Conservation (phyloP, 2,113 vertebrate genomes). For the Trachemys scripta region DNA sequence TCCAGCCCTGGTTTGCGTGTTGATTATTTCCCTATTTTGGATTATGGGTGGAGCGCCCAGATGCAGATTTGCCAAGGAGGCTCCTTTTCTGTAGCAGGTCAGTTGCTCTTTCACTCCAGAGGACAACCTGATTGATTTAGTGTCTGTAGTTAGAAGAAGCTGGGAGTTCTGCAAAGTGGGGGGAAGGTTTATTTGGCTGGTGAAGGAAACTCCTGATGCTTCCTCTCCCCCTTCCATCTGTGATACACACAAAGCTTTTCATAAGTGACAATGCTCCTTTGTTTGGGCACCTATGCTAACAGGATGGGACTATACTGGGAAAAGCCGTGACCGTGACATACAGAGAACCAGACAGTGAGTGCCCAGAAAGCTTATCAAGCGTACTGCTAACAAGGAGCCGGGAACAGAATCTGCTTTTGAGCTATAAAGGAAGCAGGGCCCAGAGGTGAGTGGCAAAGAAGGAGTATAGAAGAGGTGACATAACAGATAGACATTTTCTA, state of each 20-base stretch:
- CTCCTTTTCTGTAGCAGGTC: not conserved
- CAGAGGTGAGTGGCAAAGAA: not conserved
- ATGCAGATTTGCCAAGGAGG: not conserved
- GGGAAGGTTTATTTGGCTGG: not conserved
- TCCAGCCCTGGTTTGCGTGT: too few species aligned
- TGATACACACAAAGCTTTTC: not conserved
- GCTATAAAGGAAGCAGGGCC: not conserved
- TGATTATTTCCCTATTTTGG: not conserved
- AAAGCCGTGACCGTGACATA: not conserved
- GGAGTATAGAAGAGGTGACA: not conserved
- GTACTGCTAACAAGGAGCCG: not conserved
- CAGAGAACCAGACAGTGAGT: not conserved
- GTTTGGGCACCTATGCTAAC: too few species aligned
- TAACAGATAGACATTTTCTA: not conserved
- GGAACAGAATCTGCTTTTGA: not conserved
- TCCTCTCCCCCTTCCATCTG: not conserved
- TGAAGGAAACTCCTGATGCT: not conserved
- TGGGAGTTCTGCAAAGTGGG: not conserved
- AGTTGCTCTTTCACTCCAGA: not conserved
- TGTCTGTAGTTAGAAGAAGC: not conserved
- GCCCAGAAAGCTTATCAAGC: not conserved
- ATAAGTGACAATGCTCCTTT: not conserved
- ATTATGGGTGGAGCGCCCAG: not conserved
- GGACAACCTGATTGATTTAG: not conserved
- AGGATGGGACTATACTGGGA: not conserved